phyloP scores from a whole-genome alignment of 2,113 vertebrate genomes.

The Zingel zingel region DNA sequence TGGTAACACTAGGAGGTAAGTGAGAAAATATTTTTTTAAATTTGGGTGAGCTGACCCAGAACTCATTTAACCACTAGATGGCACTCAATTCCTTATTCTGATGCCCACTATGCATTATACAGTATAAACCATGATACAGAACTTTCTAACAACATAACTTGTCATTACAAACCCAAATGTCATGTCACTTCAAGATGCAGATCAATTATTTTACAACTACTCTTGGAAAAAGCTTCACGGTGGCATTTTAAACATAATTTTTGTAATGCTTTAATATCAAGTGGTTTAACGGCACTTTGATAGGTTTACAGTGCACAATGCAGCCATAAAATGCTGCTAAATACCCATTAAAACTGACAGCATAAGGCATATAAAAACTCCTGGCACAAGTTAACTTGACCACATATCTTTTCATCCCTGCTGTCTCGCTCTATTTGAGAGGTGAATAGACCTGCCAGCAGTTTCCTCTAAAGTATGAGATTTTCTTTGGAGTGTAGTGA shows the following conservation, averaged over 20 bases:
- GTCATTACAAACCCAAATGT: slow-evolving; percentile 25
- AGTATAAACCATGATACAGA: not conserved
- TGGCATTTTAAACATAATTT: slow-evolving; percentile 32
- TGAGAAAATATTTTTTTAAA: not conserved
- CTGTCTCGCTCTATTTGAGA: slow-evolving; percentile 20
- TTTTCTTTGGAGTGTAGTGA: slow-evolving; percentile 36
- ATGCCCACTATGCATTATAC: not conserved
- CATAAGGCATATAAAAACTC: slow-evolving; percentile 36
- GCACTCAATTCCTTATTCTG: slow-evolving; percentile 48
- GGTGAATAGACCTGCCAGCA: not conserved
- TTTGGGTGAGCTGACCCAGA: not conserved
- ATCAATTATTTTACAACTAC: slow-evolving; percentile 30
- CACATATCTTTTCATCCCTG: slow-evolving; percentile 36
- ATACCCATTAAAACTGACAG: slow-evolving; percentile 50
- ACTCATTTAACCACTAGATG: slow-evolving; percentile 70
- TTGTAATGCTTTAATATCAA: slow-evolving; percentile 45
- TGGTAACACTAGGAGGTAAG: not conserved
- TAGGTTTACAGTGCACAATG: slow-evolving; percentile 50
- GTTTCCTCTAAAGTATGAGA: slow-evolving; percentile 21
- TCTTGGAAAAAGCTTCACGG: not conserved
- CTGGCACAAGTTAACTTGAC: slow-evolving; percentile 27
- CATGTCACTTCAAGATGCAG: slow-evolving; percentile 19
- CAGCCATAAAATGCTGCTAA: slow-evolving; percentile 57
- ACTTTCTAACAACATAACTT: slow-evolving; percentile 7
- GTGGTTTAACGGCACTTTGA: slow-evolving; percentile 37